Evolutionary conservation across 2,113 vertebrate species (phyloP).

Genomic region (Sminthopsis crassicaudata): DNA sequence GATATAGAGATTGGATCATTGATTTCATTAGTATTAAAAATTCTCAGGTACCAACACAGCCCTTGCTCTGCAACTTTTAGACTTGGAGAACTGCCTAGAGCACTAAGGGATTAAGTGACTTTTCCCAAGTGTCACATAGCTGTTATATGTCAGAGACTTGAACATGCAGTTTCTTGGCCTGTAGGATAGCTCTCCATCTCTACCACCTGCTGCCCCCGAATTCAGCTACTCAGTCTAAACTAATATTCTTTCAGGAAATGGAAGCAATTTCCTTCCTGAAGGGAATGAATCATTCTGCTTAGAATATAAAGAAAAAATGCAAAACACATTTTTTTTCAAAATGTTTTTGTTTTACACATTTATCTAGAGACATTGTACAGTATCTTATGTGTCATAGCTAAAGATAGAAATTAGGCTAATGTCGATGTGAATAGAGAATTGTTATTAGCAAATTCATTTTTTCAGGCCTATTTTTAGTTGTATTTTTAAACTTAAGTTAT

Average conservation of each 20-base stretch:
- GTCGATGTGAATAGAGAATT: neutral
- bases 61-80: neutral
- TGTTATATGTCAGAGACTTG: neutral
- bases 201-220: neutral
- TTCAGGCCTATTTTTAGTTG: constrained; percentile 10
- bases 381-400: neutral
- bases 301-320: neutral
- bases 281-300: neutral
- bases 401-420: neutral
- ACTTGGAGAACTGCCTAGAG: neutral
- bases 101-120: neutral
- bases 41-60: neutral
- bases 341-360: neutral
- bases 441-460: constrained; percentile 10
- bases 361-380: neutral
- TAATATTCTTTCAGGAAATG: neutral
- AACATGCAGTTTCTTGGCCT: neutral
- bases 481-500: constrained; percentile 1
- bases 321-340: neutral
- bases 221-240: neutral
- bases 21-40: neutral
- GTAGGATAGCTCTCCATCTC: neutral
- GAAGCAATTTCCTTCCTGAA: neutral
- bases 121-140: neutral
- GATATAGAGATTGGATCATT: neutral